Conservation (phyloP, 2,888 invertebrate genomes). For the Pyrrhia umbra region DNA sequence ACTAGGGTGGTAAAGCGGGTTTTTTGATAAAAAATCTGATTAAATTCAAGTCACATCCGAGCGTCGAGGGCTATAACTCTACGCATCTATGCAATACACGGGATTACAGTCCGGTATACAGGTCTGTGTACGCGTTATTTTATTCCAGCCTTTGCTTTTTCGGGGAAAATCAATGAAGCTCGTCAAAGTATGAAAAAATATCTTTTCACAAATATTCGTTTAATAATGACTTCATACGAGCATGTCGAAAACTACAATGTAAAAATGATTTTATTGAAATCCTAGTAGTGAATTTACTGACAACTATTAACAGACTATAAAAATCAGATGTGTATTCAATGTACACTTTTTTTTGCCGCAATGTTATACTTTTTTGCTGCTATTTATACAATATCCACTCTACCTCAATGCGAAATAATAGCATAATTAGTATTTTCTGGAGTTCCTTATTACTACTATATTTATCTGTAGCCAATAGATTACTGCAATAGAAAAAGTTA, state of each 20-base stretch:
- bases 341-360: too few relatives aligned
- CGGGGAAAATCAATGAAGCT: slow-evolving; percentile 7
- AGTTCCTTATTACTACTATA: too few relatives aligned
- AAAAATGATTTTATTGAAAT: background rate
- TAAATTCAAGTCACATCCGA: slow-evolving; percentile 45
- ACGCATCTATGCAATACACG: slow-evolving; percentile 41
- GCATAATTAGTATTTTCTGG: too few relatives aligned
- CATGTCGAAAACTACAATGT: too few relatives aligned
- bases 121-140: slow-evolving; percentile 21
- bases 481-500: background rate
- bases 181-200: background rate
- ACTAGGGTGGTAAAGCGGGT: slow-evolving; percentile 9
- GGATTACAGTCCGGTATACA: slow-evolving; percentile 37
- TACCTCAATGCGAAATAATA: too few relatives aligned
- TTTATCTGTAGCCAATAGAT: background rate
- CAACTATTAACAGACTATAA: background rate
- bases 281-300: background rate
- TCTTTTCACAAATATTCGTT: too few relatives aligned
- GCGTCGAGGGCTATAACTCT: slow-evolving; percentile 45
- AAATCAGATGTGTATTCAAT: too few relatives aligned
- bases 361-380: too few relatives aligned
- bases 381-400: too few relatives aligned
- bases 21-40: slow-evolving; percentile 41
- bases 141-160: slow-evolving; percentile 11
- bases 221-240: too few relatives aligned